Evolutionary conservation across 2,113 vertebrate species (phyloP).

Genomic region (Sardina pilchardus): DNA sequence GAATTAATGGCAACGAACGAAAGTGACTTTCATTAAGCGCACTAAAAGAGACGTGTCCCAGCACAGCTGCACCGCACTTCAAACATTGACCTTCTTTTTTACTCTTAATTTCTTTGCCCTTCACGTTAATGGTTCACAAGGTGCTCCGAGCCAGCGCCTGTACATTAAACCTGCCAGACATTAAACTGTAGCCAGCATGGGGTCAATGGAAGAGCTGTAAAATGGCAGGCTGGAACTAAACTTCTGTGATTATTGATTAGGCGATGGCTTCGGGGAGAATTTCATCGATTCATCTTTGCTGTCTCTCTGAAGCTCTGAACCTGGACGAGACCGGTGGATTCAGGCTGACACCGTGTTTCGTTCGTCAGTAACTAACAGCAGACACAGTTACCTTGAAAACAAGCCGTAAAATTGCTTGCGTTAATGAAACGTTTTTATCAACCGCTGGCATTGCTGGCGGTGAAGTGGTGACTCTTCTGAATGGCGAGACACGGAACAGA

Average conservation of each 20-base stretch:
- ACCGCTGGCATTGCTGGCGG: neutral
- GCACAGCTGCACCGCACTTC: neutral
- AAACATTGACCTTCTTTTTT: constrained; percentile 14
- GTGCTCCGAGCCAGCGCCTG: constrained; percentile 3
- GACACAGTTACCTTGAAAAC: neutral
- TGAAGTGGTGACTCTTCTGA: neutral
- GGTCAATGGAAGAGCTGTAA: constrained; percentile 11
- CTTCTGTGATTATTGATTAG: constrained; percentile 22
- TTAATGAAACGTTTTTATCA: neutral
- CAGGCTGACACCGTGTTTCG: neutral
- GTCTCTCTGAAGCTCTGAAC: neutral
- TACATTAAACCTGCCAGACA: constrained; percentile 21
- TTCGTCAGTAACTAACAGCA: neutral
- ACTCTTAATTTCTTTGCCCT: constrained; percentile 16
- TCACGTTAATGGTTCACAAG: constrained; percentile 13
- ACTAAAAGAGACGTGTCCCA: neutral
- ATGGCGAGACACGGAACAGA: neutral
- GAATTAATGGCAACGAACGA: constrained; percentile 21
- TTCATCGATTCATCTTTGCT: constrained; percentile 7
- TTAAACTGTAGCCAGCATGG: constrained; percentile 20
- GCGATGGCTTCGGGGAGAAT: neutral
- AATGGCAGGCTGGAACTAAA: constrained; percentile 11
- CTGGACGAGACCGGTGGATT: neutral
- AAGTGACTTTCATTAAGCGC: constrained; percentile 17
- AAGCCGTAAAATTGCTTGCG: neutral